These are phyloP conservation scores for Clanis bilineata DNA, from an alignment of 2,888 invertebrate genomes.

Conservation along the genomic window DNA sequence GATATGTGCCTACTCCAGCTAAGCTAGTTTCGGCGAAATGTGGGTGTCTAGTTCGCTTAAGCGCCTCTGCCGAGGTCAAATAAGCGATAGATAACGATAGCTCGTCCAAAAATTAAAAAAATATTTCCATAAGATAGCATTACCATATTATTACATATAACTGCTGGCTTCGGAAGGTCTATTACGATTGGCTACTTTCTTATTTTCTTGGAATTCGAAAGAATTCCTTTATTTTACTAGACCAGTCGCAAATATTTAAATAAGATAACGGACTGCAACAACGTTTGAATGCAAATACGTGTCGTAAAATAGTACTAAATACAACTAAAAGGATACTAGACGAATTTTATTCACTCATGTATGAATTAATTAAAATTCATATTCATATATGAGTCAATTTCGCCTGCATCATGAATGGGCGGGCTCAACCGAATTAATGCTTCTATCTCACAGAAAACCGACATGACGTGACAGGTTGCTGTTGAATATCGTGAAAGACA, in stretches of 20 bases:
- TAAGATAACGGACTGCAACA: conserved; percentile 7
- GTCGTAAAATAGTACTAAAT: not conserved
- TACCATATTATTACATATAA: not conserved
- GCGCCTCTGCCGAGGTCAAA: not conserved
- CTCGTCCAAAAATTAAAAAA: not conserved
- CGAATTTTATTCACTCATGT: too few species aligned
- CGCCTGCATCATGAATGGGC: too few species aligned
- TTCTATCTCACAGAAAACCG: too few species aligned
- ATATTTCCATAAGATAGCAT: not conserved
- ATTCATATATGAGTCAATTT: too few species aligned
- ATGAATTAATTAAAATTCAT: too few species aligned
- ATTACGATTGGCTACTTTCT: not conserved
- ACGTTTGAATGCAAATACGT: not conserved
- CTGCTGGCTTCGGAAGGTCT: not conserved
- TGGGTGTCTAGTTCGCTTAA: too few species aligned
- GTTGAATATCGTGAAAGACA: too few species aligned
- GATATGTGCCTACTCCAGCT: too few species aligned
- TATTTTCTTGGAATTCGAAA: too few species aligned
- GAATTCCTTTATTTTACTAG: conserved; percentile 6
- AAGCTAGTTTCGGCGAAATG: too few species aligned
- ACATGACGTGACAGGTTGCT: too few species aligned
- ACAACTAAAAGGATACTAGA: not conserved
- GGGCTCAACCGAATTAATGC: too few species aligned
- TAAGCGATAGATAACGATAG: not conserved
- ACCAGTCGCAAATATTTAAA: conserved; percentile 6